Evolutionary conservation across 1,140 invertebrate species (phyloP).

Genomic region (Lasaia peninsularis): DNA sequence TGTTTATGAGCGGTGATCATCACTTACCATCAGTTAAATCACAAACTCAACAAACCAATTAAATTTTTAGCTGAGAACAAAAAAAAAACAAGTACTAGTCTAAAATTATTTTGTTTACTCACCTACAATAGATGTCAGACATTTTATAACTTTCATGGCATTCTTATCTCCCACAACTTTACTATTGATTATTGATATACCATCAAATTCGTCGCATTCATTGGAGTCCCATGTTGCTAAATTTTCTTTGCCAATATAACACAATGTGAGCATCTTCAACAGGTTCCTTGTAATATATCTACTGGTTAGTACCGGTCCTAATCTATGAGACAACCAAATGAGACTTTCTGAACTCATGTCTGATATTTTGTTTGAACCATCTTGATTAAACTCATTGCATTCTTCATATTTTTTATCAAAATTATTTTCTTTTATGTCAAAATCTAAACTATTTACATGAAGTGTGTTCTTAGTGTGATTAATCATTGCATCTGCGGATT

Average conservation of each 20-base stretch:
- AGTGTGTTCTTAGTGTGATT: background rate
- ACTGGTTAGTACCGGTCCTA: constrained; percentile 96
- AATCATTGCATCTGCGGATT: constrained; percentile 54
- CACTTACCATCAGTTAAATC: no score
- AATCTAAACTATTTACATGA: background rate
- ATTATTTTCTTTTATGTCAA: constrained; percentile 13
- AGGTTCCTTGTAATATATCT: constrained; percentile 94
- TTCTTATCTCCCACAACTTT: constrained; percentile 88
- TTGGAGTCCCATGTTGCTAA: constrained; percentile 74
- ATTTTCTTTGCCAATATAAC: constrained; percentile 93
- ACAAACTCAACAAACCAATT: no score
- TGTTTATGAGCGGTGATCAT: no score
- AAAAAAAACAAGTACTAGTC: background rate
- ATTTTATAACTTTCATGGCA: constrained; percentile 91
- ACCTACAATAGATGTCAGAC: constrained; percentile 90
- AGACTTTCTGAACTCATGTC: constrained; percentile 95
- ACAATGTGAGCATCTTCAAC: constrained; percentile 94
- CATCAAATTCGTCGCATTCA: constrained; percentile 71
- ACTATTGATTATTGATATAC: constrained; percentile 78
- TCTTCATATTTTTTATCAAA: constrained; percentile 34
- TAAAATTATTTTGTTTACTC: constrained; percentile 33
- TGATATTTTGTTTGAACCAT: constrained; percentile 81
- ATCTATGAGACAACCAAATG: constrained; percentile 93
- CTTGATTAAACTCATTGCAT: constrained; percentile 23
- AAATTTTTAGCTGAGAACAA: no score